Percentiles rank a stretch among this genome's conserved stretches.
phyloP scores from a whole-genome alignment of 2,113 vertebrate species.

The Rhabdomys dilectus region DNA sequence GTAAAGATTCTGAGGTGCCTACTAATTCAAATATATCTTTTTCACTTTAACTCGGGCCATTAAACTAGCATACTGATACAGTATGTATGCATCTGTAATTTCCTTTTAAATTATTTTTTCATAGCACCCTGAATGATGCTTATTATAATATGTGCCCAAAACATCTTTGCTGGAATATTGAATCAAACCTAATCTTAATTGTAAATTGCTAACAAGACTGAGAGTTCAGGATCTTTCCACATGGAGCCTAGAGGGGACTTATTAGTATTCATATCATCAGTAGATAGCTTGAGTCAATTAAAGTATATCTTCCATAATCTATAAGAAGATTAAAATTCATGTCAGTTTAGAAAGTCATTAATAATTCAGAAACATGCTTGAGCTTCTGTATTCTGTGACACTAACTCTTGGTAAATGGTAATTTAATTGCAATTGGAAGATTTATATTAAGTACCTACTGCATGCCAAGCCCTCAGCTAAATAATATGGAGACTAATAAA shows the following conservation, averaged over 20 bases:
- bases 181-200: constrained; percentile 57
- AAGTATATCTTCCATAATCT: constrained; percentile 64
- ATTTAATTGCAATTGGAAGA: constrained; percentile 36
- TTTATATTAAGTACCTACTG: neutral
- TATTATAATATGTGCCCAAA: neutral
- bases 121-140: neutral
- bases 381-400: constrained; percentile 54
- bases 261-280: constrained; percentile 47
- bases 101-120: constrained; percentile 45
- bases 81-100: neutral
- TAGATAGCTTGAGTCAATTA: constrained; percentile 65
- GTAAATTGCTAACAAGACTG: neutral
- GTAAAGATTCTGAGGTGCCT: neutral
- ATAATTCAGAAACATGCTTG: constrained; percentile 58
- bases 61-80: neutral
- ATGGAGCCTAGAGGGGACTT: neutral
- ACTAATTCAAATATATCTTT: neutral
- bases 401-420: constrained; percentile 12
- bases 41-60: neutral
- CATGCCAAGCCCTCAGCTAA: neutral
- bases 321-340: constrained; percentile 64
- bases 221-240: constrained; percentile 16
- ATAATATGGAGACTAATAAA: neutral
- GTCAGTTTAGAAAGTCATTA: constrained; percentile 57
- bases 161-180: constrained; percentile 53